A percentile compares a stretch with the other conserved stretches of the same genome.
Evolutionary conservation across 2,888 invertebrate genomes (phyloP).

Genomic region (Plagodis dolabraria): DNA sequence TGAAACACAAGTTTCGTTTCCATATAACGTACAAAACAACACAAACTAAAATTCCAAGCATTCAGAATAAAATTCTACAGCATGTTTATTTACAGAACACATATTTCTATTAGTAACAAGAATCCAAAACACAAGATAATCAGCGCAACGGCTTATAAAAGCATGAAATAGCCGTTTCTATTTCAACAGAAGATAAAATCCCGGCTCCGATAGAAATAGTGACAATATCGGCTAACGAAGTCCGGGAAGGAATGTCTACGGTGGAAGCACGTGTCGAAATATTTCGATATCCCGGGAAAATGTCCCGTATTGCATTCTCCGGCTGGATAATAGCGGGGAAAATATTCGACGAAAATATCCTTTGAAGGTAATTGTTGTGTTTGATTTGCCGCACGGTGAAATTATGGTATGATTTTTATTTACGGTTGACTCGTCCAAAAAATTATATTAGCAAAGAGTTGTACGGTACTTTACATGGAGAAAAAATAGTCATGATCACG

Average conservation of each 20-base stretch:
- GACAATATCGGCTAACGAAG: slow-evolving; percentile 38
- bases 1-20: no score
- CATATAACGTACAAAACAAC: no score
- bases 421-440: no score
- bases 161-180: slow-evolving; percentile 29
- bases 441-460: no score
- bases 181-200: slow-evolving; percentile 27
- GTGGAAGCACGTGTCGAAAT: slow-evolving; percentile 27
- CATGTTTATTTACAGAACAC: slow-evolving; percentile 12
- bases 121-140: slow-evolving; percentile 20
- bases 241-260: slow-evolving; percentile 23
- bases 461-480: no score
- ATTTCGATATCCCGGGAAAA: slow-evolving; percentile 24
- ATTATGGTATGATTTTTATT: no score
- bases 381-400: no score
- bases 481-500: no score
- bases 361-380: not conserved
- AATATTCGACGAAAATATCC: not conserved
- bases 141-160: slow-evolving; percentile 19
- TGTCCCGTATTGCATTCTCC: slow-evolving; percentile 18
- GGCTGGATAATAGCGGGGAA: slow-evolving; percentile 8
- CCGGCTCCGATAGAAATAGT: slow-evolving; percentile 19
- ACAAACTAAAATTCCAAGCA: no score
- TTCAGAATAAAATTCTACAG: no score
- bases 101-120: slow-evolving; percentile 26